A percentile compares a stretch with the other conserved stretches of the same genome.
These are phyloP conservation scores for Antheraea mylitta DNA, from an alignment of 1,140 invertebrate species.

Conservation along the genomic window DNA sequence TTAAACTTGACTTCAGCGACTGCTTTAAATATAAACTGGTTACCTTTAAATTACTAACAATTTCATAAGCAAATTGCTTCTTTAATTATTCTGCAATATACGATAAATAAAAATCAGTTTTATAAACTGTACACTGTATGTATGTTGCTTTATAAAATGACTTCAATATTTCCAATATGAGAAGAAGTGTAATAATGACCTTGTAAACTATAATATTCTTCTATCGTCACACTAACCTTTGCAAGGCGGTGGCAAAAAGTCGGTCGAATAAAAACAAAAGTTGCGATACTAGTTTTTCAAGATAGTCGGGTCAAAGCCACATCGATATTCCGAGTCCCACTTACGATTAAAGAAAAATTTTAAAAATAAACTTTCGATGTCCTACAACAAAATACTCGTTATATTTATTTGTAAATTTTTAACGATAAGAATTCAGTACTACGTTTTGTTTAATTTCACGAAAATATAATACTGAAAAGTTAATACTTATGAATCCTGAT, in stretches of 20 bases:
- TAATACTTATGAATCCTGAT: no score
- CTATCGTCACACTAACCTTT: conserved; percentile 22
- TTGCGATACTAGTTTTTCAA: conserved; percentile 64
- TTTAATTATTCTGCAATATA: no score
- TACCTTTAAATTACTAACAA: no score
- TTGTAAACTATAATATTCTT: conserved; percentile 3
- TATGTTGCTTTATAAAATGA: no score
- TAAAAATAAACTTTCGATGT: conserved; percentile 35
- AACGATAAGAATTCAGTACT: no score
- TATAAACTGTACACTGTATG: no score
- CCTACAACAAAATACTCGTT: conserved; percentile 20
- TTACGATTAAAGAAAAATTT: conserved; percentile 23
- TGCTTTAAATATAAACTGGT: no score
- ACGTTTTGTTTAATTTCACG: no score
- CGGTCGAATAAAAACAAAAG: conserved; percentile 68
- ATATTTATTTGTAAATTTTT: neutral
- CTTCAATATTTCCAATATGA: neutral
- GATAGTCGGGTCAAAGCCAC: conserved; percentile 45
- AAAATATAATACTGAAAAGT: no score
- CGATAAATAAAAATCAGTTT: no score
- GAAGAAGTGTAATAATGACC: neutral
- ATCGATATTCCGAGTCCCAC: conserved; percentile 30
- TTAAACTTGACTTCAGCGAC: no score
- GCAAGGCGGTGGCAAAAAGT: conserved; percentile 27
- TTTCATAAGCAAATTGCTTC: no score